Percentiles rank a stretch among this genome's conserved stretches.
Evolutionary conservation across 2,797 vertebrate species (phyloP).

Genomic region (Xyrichtys novacula): DNA sequence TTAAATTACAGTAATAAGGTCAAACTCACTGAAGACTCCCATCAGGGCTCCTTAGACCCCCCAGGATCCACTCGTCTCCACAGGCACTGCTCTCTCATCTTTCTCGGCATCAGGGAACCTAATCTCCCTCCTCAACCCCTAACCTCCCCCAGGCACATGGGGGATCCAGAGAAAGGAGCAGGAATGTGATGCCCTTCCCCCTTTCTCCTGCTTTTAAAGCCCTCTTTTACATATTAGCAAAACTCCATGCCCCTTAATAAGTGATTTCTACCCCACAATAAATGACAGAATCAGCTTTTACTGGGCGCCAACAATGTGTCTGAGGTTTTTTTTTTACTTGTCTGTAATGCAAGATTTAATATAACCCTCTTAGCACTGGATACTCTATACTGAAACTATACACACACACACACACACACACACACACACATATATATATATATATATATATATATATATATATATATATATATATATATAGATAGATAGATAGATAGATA

Average conservation of each 20-base stretch:
- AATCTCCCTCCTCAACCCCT: constrained; percentile 72
- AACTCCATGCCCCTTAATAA: constrained; percentile 17
- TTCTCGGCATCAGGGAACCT: constrained; percentile 76
- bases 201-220: constrained; percentile 38
- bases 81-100: constrained; percentile 70
- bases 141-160: constrained; percentile 74
- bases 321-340: constrained; percentile 25
- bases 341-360: constrained; percentile 3
- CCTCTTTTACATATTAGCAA: constrained; percentile 18
- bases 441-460: too few species aligned
- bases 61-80: constrained; percentile 56
- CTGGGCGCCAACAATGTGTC: constrained; percentile 31
- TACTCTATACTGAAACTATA: constrained; percentile 29
- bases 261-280: constrained; percentile 22
- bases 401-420: too few species aligned
- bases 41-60: constrained; percentile 37
- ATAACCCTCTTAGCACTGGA: constrained; percentile 24
- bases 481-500: too few species aligned
- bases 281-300: constrained; percentile 28
- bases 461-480: too few species aligned
- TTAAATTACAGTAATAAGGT: constrained; percentile 48
- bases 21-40: constrained; percentile 43
- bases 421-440: too few species aligned
- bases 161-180: constrained; percentile 70
- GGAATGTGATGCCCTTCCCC: constrained; percentile 73